Percentiles rank a stretch among this genome's conserved stretches.
These are phyloP conservation scores for Channa striata DNA, from an alignment of 2,797 vertebrate species.

Conservation along the genomic window DNA sequence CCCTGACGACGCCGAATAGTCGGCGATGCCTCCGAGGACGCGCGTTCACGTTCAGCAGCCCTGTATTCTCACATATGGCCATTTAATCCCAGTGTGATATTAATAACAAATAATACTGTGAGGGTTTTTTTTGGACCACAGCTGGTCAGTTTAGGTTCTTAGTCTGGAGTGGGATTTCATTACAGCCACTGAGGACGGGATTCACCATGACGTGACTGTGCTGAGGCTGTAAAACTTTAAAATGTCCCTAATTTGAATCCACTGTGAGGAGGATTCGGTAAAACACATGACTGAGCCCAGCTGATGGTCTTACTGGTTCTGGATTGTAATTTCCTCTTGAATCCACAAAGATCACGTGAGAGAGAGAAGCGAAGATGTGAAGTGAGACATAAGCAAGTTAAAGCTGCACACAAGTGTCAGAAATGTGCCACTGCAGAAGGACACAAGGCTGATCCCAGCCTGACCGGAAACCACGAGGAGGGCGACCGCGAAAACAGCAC, in stretches of 20 bases:
- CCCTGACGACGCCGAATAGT: constrained; percentile 50
- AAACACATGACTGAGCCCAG: neutral
- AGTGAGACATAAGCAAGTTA: too few species aligned
- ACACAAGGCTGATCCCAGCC: neutral
- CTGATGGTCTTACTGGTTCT: neutral
- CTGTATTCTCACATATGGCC: neutral
- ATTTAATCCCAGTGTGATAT: too few species aligned
- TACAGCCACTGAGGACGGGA: neutral
- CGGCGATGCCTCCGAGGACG: constrained; percentile 21
- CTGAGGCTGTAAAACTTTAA: too few species aligned
- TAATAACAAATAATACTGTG: too few species aligned
- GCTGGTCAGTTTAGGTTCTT: neutral
- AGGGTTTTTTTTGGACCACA: neutral
- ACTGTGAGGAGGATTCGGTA: too few species aligned
- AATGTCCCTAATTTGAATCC: neutral
- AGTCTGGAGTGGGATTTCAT: too few species aligned
- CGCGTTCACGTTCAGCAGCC: neutral
- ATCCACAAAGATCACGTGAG: neutral
- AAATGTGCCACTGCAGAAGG: constrained; percentile 54
- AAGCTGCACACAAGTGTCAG: constrained; percentile 52
- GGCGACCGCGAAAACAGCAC: too few species aligned
- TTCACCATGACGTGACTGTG: neutral
- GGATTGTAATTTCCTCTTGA: neutral
- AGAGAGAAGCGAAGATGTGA: too few species aligned
- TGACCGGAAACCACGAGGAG: too few species aligned